Evolutionary conservation across 2,797 vertebrate genomes (phyloP), one percentile per base, ranked within the genome.

Genomic region (Triplophysa yarkandensis): DNA sequence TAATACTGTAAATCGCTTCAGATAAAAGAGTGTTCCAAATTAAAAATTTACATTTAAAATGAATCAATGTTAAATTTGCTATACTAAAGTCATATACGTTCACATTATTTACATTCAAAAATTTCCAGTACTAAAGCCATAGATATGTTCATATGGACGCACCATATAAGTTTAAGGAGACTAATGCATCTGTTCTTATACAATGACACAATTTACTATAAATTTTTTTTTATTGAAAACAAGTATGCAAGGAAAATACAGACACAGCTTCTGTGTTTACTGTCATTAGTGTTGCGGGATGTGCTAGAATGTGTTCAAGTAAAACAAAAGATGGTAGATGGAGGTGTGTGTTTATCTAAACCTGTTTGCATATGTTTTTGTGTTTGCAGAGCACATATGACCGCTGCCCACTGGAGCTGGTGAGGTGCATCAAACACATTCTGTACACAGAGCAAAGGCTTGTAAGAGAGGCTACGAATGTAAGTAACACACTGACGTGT

Each of bases 401-500:
- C 89, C 92, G 94, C 23, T 98, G 96, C 86, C 97, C 97, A 72
- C 91, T 98, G 92, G 97, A 98, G 85, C 81, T 98, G 90, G 96
- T 98, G 79, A 92, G 95, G 87, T 98, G 96, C 86, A 98, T 98
- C 89, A 94, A 95, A 81, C 96, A 98, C 87, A 98, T 98, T 89
- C 92, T 98, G 66, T 96, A 97, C 91, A 95, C 96, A 0, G 96
- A 98, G 85, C 96, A 98, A 90, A 92, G 96, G 83, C 94, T 98
- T 63, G 95, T 98, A 84, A 91, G 93, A 65, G 97, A 98, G 86
- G 96, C 96, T 0, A 95, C 93, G 75, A 96, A 96, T 1, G 96
- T 98, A 88, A 97, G 57, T 65, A 30, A 71, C 39, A 17, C 6
- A 41, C 34, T 17, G 36, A 27, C 6, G 4, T 6, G 16, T 13